phyloP scores from a whole-genome alignment of 1,140 invertebrate genomes.

The Dolichoris vasculosae region DNA sequence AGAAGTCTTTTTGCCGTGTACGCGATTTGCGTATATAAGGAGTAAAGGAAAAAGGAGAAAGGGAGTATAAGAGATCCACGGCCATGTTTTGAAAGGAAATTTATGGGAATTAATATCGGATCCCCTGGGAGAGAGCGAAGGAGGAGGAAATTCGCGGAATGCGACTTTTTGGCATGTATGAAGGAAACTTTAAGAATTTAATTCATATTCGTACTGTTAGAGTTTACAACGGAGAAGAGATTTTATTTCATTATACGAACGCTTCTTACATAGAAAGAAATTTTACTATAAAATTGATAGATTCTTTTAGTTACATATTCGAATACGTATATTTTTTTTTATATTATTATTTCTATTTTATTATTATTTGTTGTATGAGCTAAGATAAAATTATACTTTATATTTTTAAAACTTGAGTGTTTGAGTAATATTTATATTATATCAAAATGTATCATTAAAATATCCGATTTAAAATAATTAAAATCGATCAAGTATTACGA shows the following conservation, averaged over 20 bases:
- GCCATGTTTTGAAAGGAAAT: conserved; percentile 73
- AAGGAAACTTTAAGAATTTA: conserved; percentile 76
- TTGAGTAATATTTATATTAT: too few relatives aligned
- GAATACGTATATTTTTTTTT: not conserved
- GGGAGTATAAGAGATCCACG: conserved; percentile 58
- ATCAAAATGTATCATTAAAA: too few relatives aligned
- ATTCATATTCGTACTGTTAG: conserved; percentile 63
- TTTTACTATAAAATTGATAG: not conserved
- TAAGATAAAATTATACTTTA: too few relatives aligned
- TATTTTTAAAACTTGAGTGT: too few relatives aligned
- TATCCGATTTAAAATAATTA: too few relatives aligned
- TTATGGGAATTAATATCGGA: conserved; percentile 76
- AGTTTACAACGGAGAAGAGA: conserved; percentile 25
- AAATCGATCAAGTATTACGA: too few relatives aligned
- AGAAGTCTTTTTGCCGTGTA: conserved; percentile 36
- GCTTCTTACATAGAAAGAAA: not conserved
- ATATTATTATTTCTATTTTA: not conserved
- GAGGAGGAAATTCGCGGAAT: conserved; percentile 69
- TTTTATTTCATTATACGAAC: conserved; percentile 40
- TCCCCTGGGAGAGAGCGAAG: conserved; percentile 62
- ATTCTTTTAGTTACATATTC: not conserved
- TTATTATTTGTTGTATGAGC: not conserved
- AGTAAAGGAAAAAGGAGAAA: not conserved
- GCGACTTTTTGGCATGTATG: conserved; percentile 71
- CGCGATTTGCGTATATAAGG: not conserved